Base-by-base conservation (phyloP, 92 coral and sea anemone genomes). In the Parazoanthus atlanticus region DNA sequence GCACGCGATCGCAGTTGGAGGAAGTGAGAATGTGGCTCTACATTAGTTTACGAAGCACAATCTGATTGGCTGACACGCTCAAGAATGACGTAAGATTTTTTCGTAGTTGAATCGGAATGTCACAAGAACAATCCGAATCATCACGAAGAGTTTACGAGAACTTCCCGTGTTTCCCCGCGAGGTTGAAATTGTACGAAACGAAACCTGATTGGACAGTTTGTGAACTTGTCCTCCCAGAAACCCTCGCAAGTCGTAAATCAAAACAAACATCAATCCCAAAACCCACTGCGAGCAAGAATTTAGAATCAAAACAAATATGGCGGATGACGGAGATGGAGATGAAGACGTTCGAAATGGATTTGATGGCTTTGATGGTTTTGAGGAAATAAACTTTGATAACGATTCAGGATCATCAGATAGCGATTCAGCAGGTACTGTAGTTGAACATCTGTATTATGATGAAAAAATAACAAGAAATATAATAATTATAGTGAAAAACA, bases 301-400 rank as follows among this genome's bases (percentile, higher is more conserved):
- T 72, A 90, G 79, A 71, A 93, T 79, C 91, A 91, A 89, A 95
- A 94, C 95, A 95, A 95, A 93, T 91, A 93, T 96, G 95, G 96
- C 95, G 93, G 96, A 93, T 78, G 96, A 94, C 13, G 90, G 90
- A 11, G 95, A 92, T 26, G 95, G 91, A 79, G 98, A 92, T n/a
- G 95, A 94, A 73, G 89, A 92, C 58, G 93, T 93, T 77, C 93
- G 95, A 81, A 93, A 96, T 93, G 99, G 99, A 32, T 96, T 92
- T 91, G 96, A 93, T 88, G 94, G 99, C 38, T 96, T 92, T 91
- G 96, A 93, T 88, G 94, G 90, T 19, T 61, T 94, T 36, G 94
- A 93, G 80, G 96, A 95, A 69, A 61, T 94, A 54, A 95, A 96
- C 69, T 88, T 92, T 3, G 89, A 83, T 36, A 89, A 79, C 61